These are phyloP conservation scores for Adineta ricciae DNA, from an alignment of 2,888 invertebrate species.

Conservation along the genomic window DNA sequence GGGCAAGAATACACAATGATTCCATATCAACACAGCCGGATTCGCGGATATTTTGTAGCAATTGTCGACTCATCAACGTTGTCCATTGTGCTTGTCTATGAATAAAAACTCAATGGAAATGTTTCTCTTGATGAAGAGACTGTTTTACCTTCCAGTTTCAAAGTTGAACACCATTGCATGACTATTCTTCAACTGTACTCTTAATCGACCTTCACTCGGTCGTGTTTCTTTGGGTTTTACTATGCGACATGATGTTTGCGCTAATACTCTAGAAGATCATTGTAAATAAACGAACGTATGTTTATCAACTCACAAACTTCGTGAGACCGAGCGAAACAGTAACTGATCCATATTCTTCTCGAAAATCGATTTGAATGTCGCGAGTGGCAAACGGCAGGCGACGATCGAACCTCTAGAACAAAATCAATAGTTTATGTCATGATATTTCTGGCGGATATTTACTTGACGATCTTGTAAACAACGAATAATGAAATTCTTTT, in stretches of 20 bases:
- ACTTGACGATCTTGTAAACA: conserved; percentile 2
- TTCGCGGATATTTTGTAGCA: conserved; percentile 75
- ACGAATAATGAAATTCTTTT: conserved; percentile 7
- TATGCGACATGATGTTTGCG: conserved; percentile 78
- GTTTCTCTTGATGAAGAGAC: background rate
- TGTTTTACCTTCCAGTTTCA: conserved; percentile 64
- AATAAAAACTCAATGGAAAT: background rate
- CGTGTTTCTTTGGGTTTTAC: conserved; percentile 70
- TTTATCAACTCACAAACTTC: background rate
- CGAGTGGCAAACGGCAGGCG: background rate
- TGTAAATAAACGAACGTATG: background rate
- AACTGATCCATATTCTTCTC: conserved; percentile 15
- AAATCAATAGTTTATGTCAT: background rate
- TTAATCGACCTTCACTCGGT: conserved; percentile 76
- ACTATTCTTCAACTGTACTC: conserved; percentile 73
- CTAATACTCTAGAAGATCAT: conserved; percentile 59
- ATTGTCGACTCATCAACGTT: conserved; percentile 55
- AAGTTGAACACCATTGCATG: conserved; percentile 75
- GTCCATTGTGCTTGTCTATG: conserved; percentile 28
- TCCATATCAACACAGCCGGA: conserved; percentile 83
- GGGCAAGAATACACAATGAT: conserved; percentile 81
- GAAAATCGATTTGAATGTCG: background rate
- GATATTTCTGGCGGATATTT: background rate
- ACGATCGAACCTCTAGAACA: background rate
- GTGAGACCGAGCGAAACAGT: background rate